Evolutionary conservation across 1,140 invertebrate genomes (phyloP).

Genomic region (Tyrophagus putrescentiae): DNA sequence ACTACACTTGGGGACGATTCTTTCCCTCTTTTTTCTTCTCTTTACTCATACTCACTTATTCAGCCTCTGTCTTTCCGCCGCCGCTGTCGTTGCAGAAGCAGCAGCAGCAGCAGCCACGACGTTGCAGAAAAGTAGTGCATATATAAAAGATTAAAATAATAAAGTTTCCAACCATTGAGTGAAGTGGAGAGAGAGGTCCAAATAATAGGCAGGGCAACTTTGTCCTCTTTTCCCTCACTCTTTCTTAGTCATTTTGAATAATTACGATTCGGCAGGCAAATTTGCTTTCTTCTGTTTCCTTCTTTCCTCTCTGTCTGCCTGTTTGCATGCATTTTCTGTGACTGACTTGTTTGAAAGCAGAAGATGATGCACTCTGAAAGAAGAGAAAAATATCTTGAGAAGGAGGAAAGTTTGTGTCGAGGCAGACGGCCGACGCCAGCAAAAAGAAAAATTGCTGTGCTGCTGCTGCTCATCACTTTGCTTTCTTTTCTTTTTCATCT

Average conservation of each 20-base stretch:
- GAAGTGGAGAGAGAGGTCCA: not conserved
- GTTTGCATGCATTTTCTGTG: not conserved
- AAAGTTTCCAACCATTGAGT: not conserved
- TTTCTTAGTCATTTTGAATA: not conserved
- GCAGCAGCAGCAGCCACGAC: not conserved
- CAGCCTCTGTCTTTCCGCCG: not conserved
- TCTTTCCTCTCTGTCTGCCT: not conserved
- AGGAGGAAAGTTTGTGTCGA: no score
- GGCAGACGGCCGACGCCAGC: no score
- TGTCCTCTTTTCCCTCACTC: not conserved
- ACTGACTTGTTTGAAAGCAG: no score
- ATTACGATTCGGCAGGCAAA: not conserved
- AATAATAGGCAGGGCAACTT: constrained; percentile 11
- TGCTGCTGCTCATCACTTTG: no score
- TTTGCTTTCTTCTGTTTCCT: no score
- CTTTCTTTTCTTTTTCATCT: no score
- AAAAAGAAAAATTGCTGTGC: no score
- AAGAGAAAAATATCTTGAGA: no score
- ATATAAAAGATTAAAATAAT: constrained; percentile 16
- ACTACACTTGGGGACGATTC: no score
- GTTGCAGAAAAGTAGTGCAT: not conserved
- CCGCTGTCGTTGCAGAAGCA: not conserved
- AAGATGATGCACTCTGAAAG: no score
- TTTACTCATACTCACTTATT: not conserved
- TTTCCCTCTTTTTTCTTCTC: not conserved